Evolutionary conservation across 2,888 invertebrate genomes (phyloP).

Genomic region (Nycteola revayana): DNA sequence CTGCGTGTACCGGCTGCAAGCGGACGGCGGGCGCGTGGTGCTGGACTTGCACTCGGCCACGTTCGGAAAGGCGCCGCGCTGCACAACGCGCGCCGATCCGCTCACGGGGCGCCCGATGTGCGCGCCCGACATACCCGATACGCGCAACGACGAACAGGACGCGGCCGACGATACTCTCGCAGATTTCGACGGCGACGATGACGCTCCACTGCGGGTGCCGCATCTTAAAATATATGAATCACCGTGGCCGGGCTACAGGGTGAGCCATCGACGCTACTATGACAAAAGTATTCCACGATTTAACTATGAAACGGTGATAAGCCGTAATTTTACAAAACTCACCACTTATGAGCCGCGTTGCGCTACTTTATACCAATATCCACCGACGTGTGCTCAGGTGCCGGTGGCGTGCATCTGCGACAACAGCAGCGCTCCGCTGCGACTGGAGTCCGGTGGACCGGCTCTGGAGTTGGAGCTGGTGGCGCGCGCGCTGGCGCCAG

Average conservation of each 20-base stretch:
- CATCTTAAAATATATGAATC: constrained; percentile 85
- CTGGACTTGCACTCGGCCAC: constrained; percentile 87
- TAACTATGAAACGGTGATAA: too few relatives aligned
- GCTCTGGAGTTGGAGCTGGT: constrained; percentile 89
- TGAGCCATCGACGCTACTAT: constrained; percentile 33
- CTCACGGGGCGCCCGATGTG: constrained; percentile 84
- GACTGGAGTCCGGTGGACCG: constrained; percentile 45
- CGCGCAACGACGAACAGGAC: constrained; percentile 32
- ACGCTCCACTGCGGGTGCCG: constrained; percentile 68
- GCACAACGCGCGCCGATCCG: constrained; percentile 86
- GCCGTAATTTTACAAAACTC: too few relatives aligned
- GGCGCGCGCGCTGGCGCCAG: constrained; percentile 87
- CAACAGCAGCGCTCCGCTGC: constrained; percentile 77
- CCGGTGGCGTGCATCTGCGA: constrained; percentile 91
- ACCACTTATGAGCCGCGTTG: constrained; percentile 64
- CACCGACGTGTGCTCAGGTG: constrained; percentile 50
- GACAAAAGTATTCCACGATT: too few relatives aligned
- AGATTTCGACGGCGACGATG: constrained; percentile 48
- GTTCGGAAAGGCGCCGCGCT: constrained; percentile 83
- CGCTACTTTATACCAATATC: too few relatives aligned
- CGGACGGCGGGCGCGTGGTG: constrained; percentile 84
- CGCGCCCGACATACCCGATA: constrained; percentile 42
- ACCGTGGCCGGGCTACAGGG: constrained; percentile 86
- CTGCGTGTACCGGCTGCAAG: constrained; percentile 89
- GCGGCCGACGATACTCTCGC: constrained; percentile 18